phyloP scores from a whole-genome alignment of 2,113 vertebrate species.

The Peromyscus leucopus region DNA sequence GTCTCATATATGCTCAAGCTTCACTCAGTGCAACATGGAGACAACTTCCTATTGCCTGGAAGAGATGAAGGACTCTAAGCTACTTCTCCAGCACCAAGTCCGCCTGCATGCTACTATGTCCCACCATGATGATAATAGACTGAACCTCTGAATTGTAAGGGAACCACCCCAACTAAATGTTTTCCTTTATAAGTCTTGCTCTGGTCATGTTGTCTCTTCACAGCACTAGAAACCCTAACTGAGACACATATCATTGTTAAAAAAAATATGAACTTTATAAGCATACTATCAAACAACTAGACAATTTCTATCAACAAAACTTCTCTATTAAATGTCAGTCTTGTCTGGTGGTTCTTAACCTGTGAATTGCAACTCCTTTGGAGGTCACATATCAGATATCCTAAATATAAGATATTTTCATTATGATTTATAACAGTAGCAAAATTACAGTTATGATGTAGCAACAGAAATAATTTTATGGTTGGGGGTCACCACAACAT shows the following conservation, averaged over 20 bases:
- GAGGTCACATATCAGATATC: not conserved
- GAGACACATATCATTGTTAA: not conserved
- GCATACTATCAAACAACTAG: not conserved
- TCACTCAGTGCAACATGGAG: not conserved
- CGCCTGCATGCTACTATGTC: not conserved
- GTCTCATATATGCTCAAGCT: not conserved
- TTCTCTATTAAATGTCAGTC: not conserved
- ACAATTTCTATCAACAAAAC: not conserved
- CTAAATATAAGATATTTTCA: not conserved
- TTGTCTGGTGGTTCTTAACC: not conserved
- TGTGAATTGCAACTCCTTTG: not conserved
- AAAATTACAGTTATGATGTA: not conserved
- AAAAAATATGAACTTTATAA: conserved; percentile 15
- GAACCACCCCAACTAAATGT: not conserved
- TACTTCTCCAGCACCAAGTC: not conserved
- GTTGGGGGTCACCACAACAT: not conserved
- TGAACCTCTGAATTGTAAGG: not conserved
- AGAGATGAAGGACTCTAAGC: not conserved
- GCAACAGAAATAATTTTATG: not conserved
- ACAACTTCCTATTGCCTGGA: not conserved
- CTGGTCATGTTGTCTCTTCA: not conserved
- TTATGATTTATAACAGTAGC: not conserved
- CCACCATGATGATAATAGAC: not conserved
- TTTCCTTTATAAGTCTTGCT: not conserved
- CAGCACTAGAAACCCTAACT: not conserved